A percentile compares a stretch with the other conserved stretches of the same genome.
Evolutionary conservation across 2,888 invertebrate genomes (phyloP).

Genomic region (Plebejus anna): DNA sequence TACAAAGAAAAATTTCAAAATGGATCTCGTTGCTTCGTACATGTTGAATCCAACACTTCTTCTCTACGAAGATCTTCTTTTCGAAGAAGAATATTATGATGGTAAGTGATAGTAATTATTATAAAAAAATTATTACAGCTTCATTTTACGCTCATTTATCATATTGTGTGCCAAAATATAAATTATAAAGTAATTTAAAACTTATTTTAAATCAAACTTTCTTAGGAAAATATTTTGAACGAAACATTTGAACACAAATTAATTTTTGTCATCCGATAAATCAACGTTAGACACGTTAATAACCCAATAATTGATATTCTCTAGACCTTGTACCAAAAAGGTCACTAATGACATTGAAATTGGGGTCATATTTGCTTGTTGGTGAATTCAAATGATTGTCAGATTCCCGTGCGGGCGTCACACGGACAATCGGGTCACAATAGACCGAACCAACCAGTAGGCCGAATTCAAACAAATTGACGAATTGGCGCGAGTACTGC

Average conservation of each 20-base stretch:
- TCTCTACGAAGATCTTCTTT: constrained; percentile 7
- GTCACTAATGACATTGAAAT: constrained; percentile 10
- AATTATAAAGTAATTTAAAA: no score
- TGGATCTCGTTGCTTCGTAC: constrained; percentile 22
- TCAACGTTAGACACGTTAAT: constrained; percentile 26
- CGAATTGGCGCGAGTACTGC: no score
- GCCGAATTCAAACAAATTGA: neutral
- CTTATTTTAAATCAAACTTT: no score
- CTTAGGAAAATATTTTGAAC: no score
- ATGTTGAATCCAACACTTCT: constrained; percentile 23
- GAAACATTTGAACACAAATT: neutral
- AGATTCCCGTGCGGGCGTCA: constrained; percentile 36
- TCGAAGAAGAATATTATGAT: constrained; percentile 14
- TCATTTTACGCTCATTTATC: neutral
- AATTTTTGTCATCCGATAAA: neutral
- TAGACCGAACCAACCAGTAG: neutral
- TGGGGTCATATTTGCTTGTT: constrained; percentile 1
- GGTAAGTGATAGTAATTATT: neutral
- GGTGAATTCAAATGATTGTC: constrained; percentile 27
- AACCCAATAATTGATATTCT: constrained; percentile 28
- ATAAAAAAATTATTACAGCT: no score
- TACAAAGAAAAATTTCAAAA: neutral
- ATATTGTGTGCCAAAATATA: no score
- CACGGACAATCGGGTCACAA: constrained; percentile 34
- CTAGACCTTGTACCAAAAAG: neutral